phyloP scores from a whole-genome alignment of 1,140 invertebrate species.

The Theocolax elegans region DNA sequence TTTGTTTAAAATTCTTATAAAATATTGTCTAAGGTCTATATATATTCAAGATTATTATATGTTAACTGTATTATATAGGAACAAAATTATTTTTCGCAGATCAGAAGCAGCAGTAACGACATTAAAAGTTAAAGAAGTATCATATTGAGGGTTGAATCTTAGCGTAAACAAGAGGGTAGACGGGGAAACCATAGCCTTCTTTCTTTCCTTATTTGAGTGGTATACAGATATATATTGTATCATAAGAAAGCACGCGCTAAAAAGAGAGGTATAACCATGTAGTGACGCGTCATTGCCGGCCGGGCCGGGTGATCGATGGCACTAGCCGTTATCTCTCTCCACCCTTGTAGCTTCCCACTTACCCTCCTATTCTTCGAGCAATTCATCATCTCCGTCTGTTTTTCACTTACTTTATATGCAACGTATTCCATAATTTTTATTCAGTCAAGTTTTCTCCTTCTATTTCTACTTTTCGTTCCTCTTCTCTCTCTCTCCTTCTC shows the following conservation, averaged over 20 bases:
- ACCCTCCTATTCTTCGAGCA: conserved; percentile 49
- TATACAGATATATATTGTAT: conserved; percentile 6
- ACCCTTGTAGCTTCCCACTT: conserved; percentile 50
- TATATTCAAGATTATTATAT: no score
- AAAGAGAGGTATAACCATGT: conserved; percentile 5
- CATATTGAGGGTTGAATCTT: not conserved
- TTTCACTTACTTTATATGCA: conserved; percentile 69
- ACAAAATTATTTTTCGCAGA: no score
- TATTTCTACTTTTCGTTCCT: not conserved
- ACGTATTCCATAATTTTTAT: conserved; percentile 69
- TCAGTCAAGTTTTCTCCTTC: conserved; percentile 48
- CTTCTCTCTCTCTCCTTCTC: conserved; percentile 11
- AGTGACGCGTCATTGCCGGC: conserved; percentile 61
- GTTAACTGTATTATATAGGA: no score
- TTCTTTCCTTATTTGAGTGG: not conserved
- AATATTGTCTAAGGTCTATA: no score
- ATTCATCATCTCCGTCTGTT: conserved; percentile 68
- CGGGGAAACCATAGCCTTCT: not conserved
- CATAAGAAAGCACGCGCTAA: conserved; percentile 9
- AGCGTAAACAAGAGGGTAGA: conserved; percentile 26
- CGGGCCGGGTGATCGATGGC: conserved; percentile 64
- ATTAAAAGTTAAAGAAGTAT: not conserved
- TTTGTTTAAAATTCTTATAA: no score
- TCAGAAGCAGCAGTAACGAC: no score
- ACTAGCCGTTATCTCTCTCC: conserved; percentile 62